phyloP scores from a whole-genome alignment of 2,113 vertebrate species.

The Hippocampus comes region DNA sequence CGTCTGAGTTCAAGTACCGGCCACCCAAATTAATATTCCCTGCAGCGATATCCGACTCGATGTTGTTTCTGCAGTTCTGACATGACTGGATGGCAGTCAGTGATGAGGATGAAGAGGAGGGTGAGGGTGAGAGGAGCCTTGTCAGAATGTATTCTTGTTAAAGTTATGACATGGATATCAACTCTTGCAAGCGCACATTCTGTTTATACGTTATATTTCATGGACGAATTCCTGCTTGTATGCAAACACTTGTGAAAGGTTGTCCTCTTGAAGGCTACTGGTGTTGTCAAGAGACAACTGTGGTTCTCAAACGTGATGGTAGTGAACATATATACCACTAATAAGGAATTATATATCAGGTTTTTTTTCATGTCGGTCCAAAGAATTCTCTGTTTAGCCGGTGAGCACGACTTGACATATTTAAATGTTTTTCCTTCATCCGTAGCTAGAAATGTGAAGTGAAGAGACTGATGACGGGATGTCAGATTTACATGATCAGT shows the following conservation, averaged over 20 bases:
- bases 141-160: slow-evolving; percentile 39
- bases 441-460: no score
- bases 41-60: slow-evolving; percentile 21
- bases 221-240: slow-evolving; percentile 2
- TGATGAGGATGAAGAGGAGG: slow-evolving; percentile 9
- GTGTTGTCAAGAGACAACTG: no score
- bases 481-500: no score
- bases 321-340: no score
- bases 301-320: no score
- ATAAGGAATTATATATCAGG: no score
- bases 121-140: slow-evolving; percentile 22
- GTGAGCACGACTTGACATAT: no score
- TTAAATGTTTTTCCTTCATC: no score
- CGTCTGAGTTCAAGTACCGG: slow-evolving; percentile 33
- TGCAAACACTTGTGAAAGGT: slow-evolving; percentile 9
- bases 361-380: no score
- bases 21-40: slow-evolving; percentile 30
- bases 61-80: slow-evolving; percentile 35
- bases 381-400: no score
- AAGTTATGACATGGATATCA: slow-evolving; percentile 24
- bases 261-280: slow-evolving; percentile 7
- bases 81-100: slow-evolving; percentile 24
- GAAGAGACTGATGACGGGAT: no score
- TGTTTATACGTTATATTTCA: neutral
- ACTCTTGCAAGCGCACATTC: neutral